Evolutionary conservation across 1,140 invertebrate species (phyloP), one percentile per base, ranked within the genome.

Genomic region (Aleiodes sp.): DNA sequence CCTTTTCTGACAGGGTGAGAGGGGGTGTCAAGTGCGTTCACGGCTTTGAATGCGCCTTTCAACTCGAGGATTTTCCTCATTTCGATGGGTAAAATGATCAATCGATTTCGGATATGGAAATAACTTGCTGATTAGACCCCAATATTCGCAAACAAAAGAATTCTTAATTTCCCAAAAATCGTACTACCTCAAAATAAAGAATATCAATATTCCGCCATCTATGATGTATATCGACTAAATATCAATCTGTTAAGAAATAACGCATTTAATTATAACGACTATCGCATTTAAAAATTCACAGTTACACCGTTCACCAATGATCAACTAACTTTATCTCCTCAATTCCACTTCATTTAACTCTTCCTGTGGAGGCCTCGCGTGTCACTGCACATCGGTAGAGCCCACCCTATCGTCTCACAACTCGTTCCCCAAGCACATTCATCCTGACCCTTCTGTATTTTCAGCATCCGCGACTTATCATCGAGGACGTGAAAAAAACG

Each of bases 311-410:
- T 19, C 41, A 52, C 16, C n/a, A 59, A 31, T 63, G 31, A 68
- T 68, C 60, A 68, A 65, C 52, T 64, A 64, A 67, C 68, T 73
- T 59, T 73, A 73, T 73, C 72, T 73, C 56, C 68, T 73, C 60
- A 73, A 73, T 70, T 73, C 71, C 71, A 73, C 68, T 73, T 73
- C 68, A 73, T 73, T 73, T 70, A 69, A 73, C 71, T 73, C 71
- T 73, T 73, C 71, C 71, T 70, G 71, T 70, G 62, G 28, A 70
- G 66, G 21, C 21, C 64, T 73, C 71, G 68, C 72, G 72, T 73
- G 72, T 73, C 72, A 73, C 63, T 70, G 46, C 52, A 73, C 72
- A 73, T 67, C 46, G 65, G 29, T 31, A 60, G 57, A 68, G 39
- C 57, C 66, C 57, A 68, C 66, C 66, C 66, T 68, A 56, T 52